Evolutionary conservation across 2,888 invertebrate species (phyloP).

Genomic region (Parnassius smintheus): DNA sequence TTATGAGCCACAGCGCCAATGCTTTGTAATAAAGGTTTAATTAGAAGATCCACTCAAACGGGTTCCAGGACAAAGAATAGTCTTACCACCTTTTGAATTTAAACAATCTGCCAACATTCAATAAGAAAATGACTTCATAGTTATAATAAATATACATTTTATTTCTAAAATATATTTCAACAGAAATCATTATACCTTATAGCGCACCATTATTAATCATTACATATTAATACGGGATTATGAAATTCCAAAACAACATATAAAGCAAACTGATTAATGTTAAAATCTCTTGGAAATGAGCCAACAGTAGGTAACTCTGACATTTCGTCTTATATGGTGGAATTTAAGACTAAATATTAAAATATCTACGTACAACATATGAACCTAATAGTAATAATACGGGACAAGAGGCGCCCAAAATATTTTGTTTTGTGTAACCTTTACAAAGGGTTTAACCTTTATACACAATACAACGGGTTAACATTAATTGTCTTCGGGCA

Average conservation of each 20-base stretch:
- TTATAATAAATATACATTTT: too few relatives aligned
- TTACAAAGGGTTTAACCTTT: constrained; percentile 7
- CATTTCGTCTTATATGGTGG: constrained; percentile 7
- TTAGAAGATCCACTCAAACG: too few relatives aligned
- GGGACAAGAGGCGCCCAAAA: neutral
- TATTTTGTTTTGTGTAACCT: constrained; percentile 4
- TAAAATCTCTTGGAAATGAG: constrained; percentile 12
- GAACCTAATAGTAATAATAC: neutral
- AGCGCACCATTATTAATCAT: too few relatives aligned
- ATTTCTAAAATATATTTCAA: too few relatives aligned
- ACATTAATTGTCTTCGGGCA: neutral
- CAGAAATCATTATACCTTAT: too few relatives aligned
- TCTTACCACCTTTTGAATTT: too few relatives aligned
- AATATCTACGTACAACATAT: neutral
- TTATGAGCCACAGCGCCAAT: too few relatives aligned
- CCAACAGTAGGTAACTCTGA: constrained; percentile 12
- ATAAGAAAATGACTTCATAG: too few relatives aligned
- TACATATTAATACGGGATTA: neutral
- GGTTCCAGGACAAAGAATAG: too few relatives aligned
- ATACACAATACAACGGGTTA: constrained; percentile 2
- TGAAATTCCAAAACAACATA: constrained; percentile 1
- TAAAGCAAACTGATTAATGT: constrained; percentile 16
- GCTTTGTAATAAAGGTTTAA: too few relatives aligned
- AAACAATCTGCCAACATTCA: too few relatives aligned
- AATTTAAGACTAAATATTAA: constrained; percentile 10